These are phyloP conservation scores for Phengaris alcon DNA, from an alignment of 2,888 invertebrate genomes.

Conservation along the genomic window DNA sequence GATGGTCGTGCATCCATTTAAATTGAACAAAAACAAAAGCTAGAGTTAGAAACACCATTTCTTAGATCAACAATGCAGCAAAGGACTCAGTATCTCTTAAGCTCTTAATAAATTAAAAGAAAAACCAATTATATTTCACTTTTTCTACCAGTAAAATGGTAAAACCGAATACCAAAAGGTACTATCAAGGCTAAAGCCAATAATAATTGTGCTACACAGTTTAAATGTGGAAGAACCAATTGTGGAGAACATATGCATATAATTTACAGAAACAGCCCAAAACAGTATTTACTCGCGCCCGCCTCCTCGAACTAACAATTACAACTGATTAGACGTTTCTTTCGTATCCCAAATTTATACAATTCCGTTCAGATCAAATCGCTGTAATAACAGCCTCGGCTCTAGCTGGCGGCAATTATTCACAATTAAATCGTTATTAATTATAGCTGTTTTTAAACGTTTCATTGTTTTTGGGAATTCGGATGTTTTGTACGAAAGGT, in stretches of 20 bases:
- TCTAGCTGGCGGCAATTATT: slow-evolving; percentile 51
- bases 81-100: too few relatives aligned
- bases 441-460: slow-evolving; percentile 53
- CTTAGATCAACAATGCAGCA: too few relatives aligned
- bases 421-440: slow-evolving; percentile 64
- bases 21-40: too few relatives aligned
- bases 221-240: not conserved
- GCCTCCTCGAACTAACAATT: slow-evolving; percentile 51
- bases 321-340: slow-evolving; percentile 67
- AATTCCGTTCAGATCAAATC: slow-evolving; percentile 66
- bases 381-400: slow-evolving; percentile 59
- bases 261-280: slow-evolving; percentile 36
- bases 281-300: slow-evolving; percentile 36
- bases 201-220: not conserved
- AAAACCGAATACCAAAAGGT: too few relatives aligned
- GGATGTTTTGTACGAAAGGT: slow-evolving; percentile 31
- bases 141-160: too few relatives aligned
- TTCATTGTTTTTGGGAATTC: slow-evolving; percentile 40
- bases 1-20: not conserved
- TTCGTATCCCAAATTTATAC: slow-evolving; percentile 66
- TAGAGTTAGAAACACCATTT: too few relatives aligned
- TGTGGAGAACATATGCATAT: not conserved
- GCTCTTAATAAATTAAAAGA: too few relatives aligned
- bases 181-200: too few relatives aligned
- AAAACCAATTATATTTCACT: too few relatives aligned